A percentile compares a stretch with the other conserved stretches of the same genome.
Conservation (phyloP, 2,888 invertebrate genomes). For the Cerastis leucographa region DNA sequence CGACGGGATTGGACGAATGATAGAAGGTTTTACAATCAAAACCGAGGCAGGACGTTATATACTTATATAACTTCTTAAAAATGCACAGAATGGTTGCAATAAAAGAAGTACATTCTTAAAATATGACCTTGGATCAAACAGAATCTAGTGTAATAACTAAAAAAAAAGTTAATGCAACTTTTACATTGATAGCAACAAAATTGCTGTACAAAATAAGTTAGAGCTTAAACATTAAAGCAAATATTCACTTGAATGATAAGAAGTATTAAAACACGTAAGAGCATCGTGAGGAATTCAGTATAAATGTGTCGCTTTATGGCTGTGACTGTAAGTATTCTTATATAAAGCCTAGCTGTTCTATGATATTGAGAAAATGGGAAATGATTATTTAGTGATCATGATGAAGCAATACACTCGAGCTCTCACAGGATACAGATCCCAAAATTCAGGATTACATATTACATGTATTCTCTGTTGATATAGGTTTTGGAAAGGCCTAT, state of each 20-base stretch:
- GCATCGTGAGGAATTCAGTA: constrained; percentile 73
- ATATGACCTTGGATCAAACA: constrained; percentile 44
- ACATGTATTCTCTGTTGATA: constrained; percentile 86
- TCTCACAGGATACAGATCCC: constrained; percentile 84
- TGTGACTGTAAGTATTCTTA: constrained; percentile 63
- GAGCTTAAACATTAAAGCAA: constrained; percentile 62
- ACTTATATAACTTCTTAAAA: constrained; percentile 21
- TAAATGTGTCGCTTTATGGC: constrained; percentile 64
- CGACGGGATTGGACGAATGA: constrained; percentile 52
- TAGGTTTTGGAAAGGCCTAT: constrained; percentile 89
- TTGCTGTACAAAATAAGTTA: constrained; percentile 45
- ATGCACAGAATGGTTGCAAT: constrained; percentile 33
- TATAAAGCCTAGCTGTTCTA: constrained; percentile 85
- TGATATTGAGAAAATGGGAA: constrained; percentile 74
- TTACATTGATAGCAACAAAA: constrained; percentile 30
- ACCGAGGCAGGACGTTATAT: constrained; percentile 23
- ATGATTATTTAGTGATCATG: constrained; percentile 75
- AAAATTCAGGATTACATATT: constrained; percentile 85
- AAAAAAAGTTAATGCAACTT: constrained; percentile 31
- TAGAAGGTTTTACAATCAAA: constrained; percentile 30
- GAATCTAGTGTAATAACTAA: constrained; percentile 33
- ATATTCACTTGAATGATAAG: constrained; percentile 59
- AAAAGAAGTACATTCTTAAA: constrained; percentile 38
- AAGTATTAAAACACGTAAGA: constrained; percentile 60
- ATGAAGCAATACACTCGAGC: constrained; percentile 85